Base-by-base conservation (phyloP, 1,140 invertebrate genomes). In the Catajapyx aquilonaris region DNA sequence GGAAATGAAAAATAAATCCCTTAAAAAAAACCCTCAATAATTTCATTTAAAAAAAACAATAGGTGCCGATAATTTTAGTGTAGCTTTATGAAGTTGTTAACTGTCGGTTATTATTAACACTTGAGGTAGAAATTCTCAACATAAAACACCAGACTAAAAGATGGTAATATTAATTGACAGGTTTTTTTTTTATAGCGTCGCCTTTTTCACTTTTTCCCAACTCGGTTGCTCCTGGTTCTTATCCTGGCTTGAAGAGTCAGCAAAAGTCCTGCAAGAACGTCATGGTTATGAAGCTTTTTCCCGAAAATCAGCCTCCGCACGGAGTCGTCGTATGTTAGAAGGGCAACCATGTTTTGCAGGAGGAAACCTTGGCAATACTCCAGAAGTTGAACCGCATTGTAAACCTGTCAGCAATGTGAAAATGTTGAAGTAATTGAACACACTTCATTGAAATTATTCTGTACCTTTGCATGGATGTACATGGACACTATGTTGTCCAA, bases 311-410 rank as follows among this genome's bases (percentile, higher is more conserved):
- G 57, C 43, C 81, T 68, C 48, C 86, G 84, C 0, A 87, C 81
- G 1, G 81, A 85, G 50, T 88, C 83, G 46, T 90, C 83, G 43
- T 86, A 86, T 0, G 83, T 87, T 19, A 88, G 61, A 1, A 88
- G 60, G n/a, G 81, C 78, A 1, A 88, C 81, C 81, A 91, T 84
- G 52, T 88, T 88, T 59, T 91, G 84, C 30, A 91, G 62, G 11
- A 91, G 58, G 55, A 87, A 86, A 22, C 81, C 80, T 62, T 88
- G 83, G 50, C 84, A 88, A 56, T 83, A 88, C 55, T 87, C 79
- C 43, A 87, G 57, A 18, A 91, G 58, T 50, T 85, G 76, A 10
- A 69, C 66, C 13, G 84, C 84, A 49, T 81, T 84, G 48, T 88
- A 90, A 5, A 86, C 79, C 79, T 83, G 45, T 19, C 55, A 52